phyloP scores from a whole-genome alignment of 2,888 invertebrate genomes.

The Malacosoma neustria region DNA sequence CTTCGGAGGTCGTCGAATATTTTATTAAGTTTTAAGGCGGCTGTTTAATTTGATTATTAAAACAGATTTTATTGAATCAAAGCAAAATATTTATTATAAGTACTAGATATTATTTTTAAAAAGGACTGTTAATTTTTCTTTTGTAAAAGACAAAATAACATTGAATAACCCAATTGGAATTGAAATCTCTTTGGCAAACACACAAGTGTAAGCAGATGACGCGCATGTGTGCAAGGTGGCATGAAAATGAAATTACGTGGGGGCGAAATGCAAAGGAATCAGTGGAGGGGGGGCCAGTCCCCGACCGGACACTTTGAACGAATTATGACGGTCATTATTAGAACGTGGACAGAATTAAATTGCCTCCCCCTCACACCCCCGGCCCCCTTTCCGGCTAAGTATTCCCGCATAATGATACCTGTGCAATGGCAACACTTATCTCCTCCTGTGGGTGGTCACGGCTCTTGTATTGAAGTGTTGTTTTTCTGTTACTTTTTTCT shows the following conservation, averaged over 20 bases:
- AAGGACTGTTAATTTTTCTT: too few species aligned
- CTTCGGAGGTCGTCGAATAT: too few species aligned
- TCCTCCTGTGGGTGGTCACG: slow-evolving; percentile 28
- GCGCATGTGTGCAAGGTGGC: slow-evolving; percentile 69
- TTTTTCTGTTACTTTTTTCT: background rate
- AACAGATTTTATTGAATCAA: too few species aligned
- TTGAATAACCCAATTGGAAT: slow-evolving; percentile 1
- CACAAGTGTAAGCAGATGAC: slow-evolving; percentile 38
- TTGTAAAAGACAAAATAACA: slow-evolving; percentile 5
- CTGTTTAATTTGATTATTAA: too few species aligned
- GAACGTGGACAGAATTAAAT: slow-evolving; percentile 78
- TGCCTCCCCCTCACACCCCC: slow-evolving; percentile 55
- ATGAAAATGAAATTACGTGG: slow-evolving; percentile 67
- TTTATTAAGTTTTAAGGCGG: too few species aligned
- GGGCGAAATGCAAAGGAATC: slow-evolving; percentile 72
- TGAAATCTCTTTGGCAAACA: slow-evolving; percentile 12
- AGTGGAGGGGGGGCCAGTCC: slow-evolving; percentile 47
- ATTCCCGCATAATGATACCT: slow-evolving; percentile 71
- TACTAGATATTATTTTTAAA: too few species aligned
- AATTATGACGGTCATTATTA: slow-evolving; percentile 79
- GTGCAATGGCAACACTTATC: slow-evolving; percentile 62
- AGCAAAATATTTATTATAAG: too few species aligned
- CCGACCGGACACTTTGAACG: slow-evolving; percentile 77
- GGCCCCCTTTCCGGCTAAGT: slow-evolving; percentile 60
- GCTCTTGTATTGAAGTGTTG: slow-evolving; percentile 22